These are phyloP conservation scores for Motacilla alba DNA, from an alignment of 2,113 vertebrate species.

Conservation along the genomic window DNA sequence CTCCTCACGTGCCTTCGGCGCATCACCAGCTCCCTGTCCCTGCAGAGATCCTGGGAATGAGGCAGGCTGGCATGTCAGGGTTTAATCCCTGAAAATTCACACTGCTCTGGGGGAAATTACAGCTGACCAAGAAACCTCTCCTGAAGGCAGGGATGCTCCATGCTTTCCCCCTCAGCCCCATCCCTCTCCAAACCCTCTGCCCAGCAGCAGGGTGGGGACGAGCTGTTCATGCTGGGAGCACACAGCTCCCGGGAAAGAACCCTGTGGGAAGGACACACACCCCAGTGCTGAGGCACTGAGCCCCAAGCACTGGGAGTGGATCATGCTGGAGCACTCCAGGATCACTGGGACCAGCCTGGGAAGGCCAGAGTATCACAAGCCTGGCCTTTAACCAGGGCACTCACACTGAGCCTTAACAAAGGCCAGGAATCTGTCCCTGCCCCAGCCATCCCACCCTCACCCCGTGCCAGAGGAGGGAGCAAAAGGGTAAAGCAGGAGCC, in stretches of 20 bases:
- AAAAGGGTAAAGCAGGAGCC: not conserved
- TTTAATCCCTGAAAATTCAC: not conserved
- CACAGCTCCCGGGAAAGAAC: too few relatives aligned
- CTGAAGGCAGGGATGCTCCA: not conserved
- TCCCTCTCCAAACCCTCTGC: not conserved
- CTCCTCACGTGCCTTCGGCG: not conserved
- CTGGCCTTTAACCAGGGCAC: not conserved
- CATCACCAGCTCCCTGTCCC: not conserved
- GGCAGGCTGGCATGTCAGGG: rapidly evolving
- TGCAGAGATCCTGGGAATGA: not conserved
- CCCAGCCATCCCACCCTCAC: not conserved
- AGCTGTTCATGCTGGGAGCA: not conserved
- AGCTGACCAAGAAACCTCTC: not conserved
- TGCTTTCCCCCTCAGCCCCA: not conserved
- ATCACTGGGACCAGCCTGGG: not conserved
- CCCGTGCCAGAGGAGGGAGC: not conserved
- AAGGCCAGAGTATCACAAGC: not conserved
- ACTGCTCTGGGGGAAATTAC: not conserved
- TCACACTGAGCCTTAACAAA: not conserved
- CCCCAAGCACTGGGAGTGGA: not conserved
- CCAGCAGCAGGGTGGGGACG: not conserved
- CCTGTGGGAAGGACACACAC: not conserved
- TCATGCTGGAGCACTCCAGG: not conserved
- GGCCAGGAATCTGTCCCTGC: not conserved
- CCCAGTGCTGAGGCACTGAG: rapidly evolving